Evolutionary conservation across 2,888 invertebrate genomes (phyloP), one percentile per base, ranked within the genome.

Genomic region (Tipula lateralis): DNA sequence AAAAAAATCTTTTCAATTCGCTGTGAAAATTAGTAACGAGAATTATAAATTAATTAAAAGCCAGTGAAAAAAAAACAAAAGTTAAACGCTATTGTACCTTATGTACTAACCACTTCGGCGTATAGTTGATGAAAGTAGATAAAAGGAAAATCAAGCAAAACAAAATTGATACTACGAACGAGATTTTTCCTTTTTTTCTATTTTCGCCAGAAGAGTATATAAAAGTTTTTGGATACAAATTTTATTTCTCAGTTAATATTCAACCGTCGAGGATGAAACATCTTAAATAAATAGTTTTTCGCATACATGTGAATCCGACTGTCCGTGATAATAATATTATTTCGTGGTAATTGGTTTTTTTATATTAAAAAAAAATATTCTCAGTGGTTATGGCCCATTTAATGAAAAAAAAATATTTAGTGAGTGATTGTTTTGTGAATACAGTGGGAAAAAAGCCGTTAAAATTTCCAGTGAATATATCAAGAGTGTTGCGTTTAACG

Each of bases 391-490:
- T 66, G 66, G 66, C 6, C 24, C 19, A 66, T 24, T 66, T 66
- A 9, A 6, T 66, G 19, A 66, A 66, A 9, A 66, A 66, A 9
- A 66, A 66, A 66, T 66, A 66, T 24, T 66, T n/a, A 66, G 66
- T 66, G 66, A 66, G 89, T 87, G 87, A 88, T 24, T 87, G 88
- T 50, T 88, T 88, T 13, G 87, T 88, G 1, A 88, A 89, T 85
- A n/a, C 88, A 1, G 87, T 87, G 16, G 87, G 88, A 12, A 87
- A 87, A 84, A 87, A 88, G 1, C 89, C 89, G 1, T 86, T 90
- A 13, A 90, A 88, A 85, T 85, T 90, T 36, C 87, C 90, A 85
- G 87, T 88, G 85, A 88, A 89, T 85, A 90, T 89, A 89, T 88
- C 89, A 2, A 87, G 89, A 84, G 89, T 90, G 84, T 86, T 90